These are phyloP conservation scores for Kryptopterus vitreolus DNA, from an alignment of 2,797 vertebrate species.

Conservation along the genomic window DNA sequence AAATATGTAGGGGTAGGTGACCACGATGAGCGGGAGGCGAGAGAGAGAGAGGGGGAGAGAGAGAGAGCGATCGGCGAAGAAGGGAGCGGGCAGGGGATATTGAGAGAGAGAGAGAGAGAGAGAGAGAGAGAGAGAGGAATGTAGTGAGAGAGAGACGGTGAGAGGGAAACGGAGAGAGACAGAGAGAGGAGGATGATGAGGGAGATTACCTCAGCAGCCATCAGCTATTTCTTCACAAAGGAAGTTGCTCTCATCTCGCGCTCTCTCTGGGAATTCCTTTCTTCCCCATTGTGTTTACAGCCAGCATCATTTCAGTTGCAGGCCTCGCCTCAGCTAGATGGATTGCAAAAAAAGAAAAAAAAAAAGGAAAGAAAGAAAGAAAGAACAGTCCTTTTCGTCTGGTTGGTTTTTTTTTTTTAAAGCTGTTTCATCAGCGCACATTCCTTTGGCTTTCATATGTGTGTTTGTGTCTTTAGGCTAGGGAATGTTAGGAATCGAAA, in stretches of 20 bases:
- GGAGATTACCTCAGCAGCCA: slow-evolving; percentile 31
- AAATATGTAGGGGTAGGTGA: not conserved
- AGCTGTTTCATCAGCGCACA: slow-evolving; percentile 28
- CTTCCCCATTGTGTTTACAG: slow-evolving; percentile 43
- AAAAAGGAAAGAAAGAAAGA: not conserved
- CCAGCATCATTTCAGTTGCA: slow-evolving; percentile 41
- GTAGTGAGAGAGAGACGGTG: not conserved
- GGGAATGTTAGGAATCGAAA: slow-evolving; percentile 32
- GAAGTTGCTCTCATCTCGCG: slow-evolving; percentile 46
- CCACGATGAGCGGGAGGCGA: not conserved
- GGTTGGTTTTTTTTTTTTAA: not conserved
- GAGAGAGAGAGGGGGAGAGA: not conserved
- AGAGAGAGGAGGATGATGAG: slow-evolving; percentile 9
- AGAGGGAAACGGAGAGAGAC: slow-evolving; percentile 14
- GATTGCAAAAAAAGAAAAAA: slow-evolving; percentile 24
- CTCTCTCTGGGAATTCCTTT: slow-evolving; percentile 30
- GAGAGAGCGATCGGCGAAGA: too few species aligned
- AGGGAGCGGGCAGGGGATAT: not conserved
- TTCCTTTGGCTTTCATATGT: slow-evolving; percentile 19
- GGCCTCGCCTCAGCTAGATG: slow-evolving; percentile 24
- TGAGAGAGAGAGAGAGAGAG: not conserved
- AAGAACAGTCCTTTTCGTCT: slow-evolving; percentile 22
- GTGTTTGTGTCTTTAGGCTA: slow-evolving; percentile 44
- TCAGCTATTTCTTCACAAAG: slow-evolving; percentile 37
- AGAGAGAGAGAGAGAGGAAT: not conserved